These are phyloP conservation scores for Bursaphelenchus okinawaensis DNA, from an alignment of 2,888 invertebrate species.

Conservation along the genomic window DNA sequence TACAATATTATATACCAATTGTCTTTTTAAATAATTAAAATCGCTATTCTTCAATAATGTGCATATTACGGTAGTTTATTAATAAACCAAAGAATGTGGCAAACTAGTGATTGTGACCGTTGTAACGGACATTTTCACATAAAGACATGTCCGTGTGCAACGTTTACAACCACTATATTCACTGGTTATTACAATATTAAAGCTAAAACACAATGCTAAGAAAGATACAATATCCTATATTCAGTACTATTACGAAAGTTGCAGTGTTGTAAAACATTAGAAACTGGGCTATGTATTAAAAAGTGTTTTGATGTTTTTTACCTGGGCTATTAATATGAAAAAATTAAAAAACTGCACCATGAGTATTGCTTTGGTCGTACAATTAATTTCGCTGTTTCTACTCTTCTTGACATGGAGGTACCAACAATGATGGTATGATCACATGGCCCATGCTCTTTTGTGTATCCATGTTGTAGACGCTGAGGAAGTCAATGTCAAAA, in stretches of 20 bases:
- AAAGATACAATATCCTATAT: neutral
- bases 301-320: conserved; percentile 13
- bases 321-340: conserved; percentile 14
- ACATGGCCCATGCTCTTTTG: conserved; percentile 39
- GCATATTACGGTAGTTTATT: too few relatives aligned
- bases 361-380: neutral
- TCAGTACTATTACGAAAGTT: too few relatives aligned
- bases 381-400: conserved; percentile 18
- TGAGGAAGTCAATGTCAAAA: conserved; percentile 46
- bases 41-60: too few relatives aligned
- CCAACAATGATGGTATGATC: conserved; percentile 36
- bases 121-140: conserved; percentile 30
- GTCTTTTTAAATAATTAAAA: too few relatives aligned
- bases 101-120: conserved; percentile 31
- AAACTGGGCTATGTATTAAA: too few relatives aligned
- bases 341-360: conserved; percentile 4
- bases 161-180: conserved; percentile 20
- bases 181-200: conserved; percentile 15
- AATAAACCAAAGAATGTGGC: too few relatives aligned
- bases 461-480: conserved; percentile 36
- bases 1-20: too few relatives aligned
- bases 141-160: conserved; percentile 26
- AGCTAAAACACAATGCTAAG: conserved; percentile 7
- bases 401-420: conserved; percentile 43
- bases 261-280: too few relatives aligned